These are phyloP conservation scores for Pseudocheirus occidentalis DNA, from an alignment of 2,797 vertebrate species.

Conservation along the genomic window DNA sequence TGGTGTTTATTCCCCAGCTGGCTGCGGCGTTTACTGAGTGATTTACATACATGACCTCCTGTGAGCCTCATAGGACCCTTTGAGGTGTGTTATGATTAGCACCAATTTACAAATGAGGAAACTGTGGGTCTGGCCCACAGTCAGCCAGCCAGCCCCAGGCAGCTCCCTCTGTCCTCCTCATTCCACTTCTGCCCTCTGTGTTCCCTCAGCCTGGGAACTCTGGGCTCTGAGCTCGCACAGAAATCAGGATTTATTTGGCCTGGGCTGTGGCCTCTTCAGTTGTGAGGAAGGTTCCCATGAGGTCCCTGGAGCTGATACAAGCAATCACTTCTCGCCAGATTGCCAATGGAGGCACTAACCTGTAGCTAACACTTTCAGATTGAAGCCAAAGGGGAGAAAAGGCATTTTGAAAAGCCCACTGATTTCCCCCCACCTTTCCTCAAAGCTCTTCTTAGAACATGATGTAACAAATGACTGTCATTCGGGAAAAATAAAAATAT, in stretches of 20 bases:
- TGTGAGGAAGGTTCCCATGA: constrained; percentile 70
- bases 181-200: constrained; percentile 51
- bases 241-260: constrained; percentile 70
- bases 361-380: constrained; percentile 74
- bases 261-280: constrained; percentile 73
- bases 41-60: neutral
- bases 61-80: neutral
- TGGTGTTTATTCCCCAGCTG: neutral
- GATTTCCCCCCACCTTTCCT: neutral
- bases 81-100: neutral
- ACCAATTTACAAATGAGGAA: neutral
- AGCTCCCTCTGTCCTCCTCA: constrained; percentile 6
- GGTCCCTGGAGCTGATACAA: constrained; percentile 71
- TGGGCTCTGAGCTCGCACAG: constrained; percentile 52
- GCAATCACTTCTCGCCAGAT: constrained; percentile 54
- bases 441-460: constrained; percentile 61
- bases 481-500: constrained; percentile 40
- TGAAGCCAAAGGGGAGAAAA: constrained; percentile 49
- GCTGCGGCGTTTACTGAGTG: neutral
- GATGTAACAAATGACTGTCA: constrained; percentile 53
- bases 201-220: constrained; percentile 21
- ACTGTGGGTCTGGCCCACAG: neutral
- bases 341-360: constrained; percentile 63
- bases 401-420: constrained; percentile 43
- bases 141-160: neutral